phyloP scores from a whole-genome alignment of 2,888 invertebrate species.

The Drosophila prostipennis region DNA sequence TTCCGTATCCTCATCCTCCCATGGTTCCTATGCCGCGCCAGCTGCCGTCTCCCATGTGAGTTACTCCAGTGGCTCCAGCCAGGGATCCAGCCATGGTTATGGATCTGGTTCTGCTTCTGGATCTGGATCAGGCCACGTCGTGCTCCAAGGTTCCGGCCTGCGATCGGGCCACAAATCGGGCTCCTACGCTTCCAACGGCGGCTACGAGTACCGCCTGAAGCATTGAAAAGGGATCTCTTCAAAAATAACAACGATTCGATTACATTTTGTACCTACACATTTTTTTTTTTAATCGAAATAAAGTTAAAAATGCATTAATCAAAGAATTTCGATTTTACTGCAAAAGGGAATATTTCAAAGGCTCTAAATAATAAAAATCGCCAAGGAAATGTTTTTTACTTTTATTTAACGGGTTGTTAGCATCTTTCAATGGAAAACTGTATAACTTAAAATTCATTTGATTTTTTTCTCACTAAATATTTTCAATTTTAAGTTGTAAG shows the following conservation, averaged over 20 bases:
- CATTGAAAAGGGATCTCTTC: conserved; percentile 48
- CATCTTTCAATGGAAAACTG: too few species aligned
- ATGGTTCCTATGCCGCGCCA: conserved; percentile 16
- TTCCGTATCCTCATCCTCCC: conserved; percentile 12
- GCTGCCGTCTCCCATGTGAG: conserved; percentile 38
- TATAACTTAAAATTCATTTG: too few species aligned
- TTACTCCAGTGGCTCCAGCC: conserved; percentile 13
- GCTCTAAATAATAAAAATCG: too few species aligned
- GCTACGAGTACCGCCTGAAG: conserved; percentile 65
- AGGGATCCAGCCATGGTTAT: conserved; percentile 26
- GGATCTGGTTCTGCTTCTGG: conserved; percentile 15
- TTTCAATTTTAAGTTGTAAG: too few species aligned
- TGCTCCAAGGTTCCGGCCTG: conserved; percentile 15
- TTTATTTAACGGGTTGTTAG: too few species aligned
- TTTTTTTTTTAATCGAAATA: conserved; percentile 21
- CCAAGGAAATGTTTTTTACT: too few species aligned
- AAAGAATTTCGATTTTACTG: not conserved
- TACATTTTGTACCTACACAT: conserved; percentile 7
- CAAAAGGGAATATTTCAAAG: not conserved
- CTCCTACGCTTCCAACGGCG: conserved; percentile 71
- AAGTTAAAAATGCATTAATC: not conserved
- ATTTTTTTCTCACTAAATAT: too few species aligned
- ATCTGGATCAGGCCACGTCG: conserved; percentile 11
- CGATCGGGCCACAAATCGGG: conserved; percentile 28
- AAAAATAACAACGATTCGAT: not conserved